Evolutionary conservation across 2,113 vertebrate genomes (phyloP), one percentile per base, ranked within the genome.

Genomic region (Ictalurus furcatus): DNA sequence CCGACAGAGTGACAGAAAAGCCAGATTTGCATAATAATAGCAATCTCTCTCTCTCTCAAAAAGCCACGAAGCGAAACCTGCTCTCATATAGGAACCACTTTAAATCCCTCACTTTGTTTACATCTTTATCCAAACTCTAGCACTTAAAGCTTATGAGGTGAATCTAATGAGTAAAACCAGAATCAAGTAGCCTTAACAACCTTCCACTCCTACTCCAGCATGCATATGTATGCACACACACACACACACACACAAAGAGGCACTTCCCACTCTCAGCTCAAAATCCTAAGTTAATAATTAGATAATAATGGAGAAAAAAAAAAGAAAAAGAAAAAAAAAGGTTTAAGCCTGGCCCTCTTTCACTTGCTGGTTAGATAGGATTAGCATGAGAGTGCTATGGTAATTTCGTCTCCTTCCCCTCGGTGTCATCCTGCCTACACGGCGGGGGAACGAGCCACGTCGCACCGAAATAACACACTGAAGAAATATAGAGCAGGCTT

Each of bases 261-360:
- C 86, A 86, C 86, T 82, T 23, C 90, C 87, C 85, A 90, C 73
- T 69, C 73, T 65, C 88, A 87, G 86, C 90, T 92, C 87, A 90
- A 92, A 93, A 93, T 93, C 90, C 91, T 92, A 89, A 86, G 93
- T 94, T 93, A 95, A 95, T 95, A 94, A 95, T 95, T 95, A 94
- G 93, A 95, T 94, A 91, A 95, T 93, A 93, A 94, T 94, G 93
- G 93, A 48, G 6, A 7, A 48, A 48, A 94, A 91, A 94, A 93
- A 94, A 91, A 94, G 93, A 94, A 91, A 94, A 93, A 92, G 92
- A n/a, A n/a, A n/a, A 93, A 94, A 91, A 94, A 93, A 92, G 92
- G 89, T 93, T 93, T 92, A 92, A 91, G 91, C 92, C 78, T 63
- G 92, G 92, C 92, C 87, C 87, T 92, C 90, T 93, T 95, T 94